Base-by-base conservation (phyloP, 2,888 invertebrate species). In the Chaetoderma sp. region DNA sequence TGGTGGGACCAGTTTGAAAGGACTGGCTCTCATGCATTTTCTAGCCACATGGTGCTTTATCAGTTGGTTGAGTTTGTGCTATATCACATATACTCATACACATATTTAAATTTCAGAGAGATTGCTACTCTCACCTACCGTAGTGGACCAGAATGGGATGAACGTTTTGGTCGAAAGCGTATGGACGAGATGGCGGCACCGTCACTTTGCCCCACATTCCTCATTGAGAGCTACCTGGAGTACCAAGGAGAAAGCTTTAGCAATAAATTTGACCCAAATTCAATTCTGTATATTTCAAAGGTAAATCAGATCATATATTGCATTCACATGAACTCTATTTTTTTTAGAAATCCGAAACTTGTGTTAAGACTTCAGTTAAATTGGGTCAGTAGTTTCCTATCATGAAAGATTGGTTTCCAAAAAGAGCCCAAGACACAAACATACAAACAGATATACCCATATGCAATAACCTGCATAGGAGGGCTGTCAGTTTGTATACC, bases 111-210 rank as follows among this genome's bases (percentile, higher is more conserved):
- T 55, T 65, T 1, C 68, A 85, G 86, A 63, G 86, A 86, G 71
- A 78, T 86, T 28, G 86, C 83, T 3, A 86, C 86, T 4, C 70
- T 86, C 65, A 83, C 83, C 3, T 86, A 86, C 70, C 72, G 86
- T 18, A 85, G 85, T 71, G 86, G 85, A 3, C 84, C 85, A 4
- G 86, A 86, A 64, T 86, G 85, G 85, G 81, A 82, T 45, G 66
- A 78, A 61, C 68, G 86, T 49, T 86, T 86, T 73, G 83, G 81
- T 10, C 74, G 85, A 23, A 71, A 78, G 16, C 74, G 74, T 42
- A 81, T 83, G 16, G 78, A 78, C 30, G 65, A 68, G 0, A 64
- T 65, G 5, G 70, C 70, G 16, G 66, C 74, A 5, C 77, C 78
- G 0, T 80, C 78, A 1, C 74, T 86, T 30, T 85, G 84, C 71